Conservation (phyloP, 1,140 invertebrate species). For the Elymnias hypermnestra region DNA sequence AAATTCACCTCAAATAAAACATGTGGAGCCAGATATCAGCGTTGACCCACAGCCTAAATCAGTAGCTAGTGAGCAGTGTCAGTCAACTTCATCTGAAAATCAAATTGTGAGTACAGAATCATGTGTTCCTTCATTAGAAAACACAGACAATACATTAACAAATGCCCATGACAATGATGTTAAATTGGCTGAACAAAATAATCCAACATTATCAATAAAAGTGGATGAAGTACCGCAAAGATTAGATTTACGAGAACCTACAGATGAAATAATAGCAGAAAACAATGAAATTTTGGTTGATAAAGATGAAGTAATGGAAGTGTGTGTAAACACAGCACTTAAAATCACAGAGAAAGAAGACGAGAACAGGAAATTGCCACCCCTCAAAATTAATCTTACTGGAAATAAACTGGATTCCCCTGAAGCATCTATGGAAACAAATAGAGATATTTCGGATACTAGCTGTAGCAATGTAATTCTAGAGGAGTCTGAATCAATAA, state of each 20-base stretch:
- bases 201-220: slow-evolving; percentile 5
- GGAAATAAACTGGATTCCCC: slow-evolving; percentile 19
- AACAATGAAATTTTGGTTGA: slow-evolving; percentile 11
- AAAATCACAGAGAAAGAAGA: slow-evolving; percentile 5
- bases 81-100: slow-evolving; percentile 51
- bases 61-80: slow-evolving; percentile 47
- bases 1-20: slow-evolving; percentile 35
- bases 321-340: slow-evolving; percentile 7
- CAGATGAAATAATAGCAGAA: slow-evolving; percentile 8
- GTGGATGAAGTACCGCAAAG: slow-evolving; percentile 14
- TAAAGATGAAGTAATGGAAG: slow-evolving; percentile 11
- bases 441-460: slow-evolving; percentile 20
- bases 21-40: slow-evolving; percentile 25
- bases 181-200: not conserved
- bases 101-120: slow-evolving; percentile 5
- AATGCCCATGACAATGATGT: not conserved
- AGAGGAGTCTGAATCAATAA: slow-evolving; percentile 26
- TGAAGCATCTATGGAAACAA: slow-evolving; percentile 21
- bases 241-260: not conserved
- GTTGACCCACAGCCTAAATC: slow-evolving; percentile 19
- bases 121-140: not conserved
- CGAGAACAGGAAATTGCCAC: slow-evolving; percentile 15
- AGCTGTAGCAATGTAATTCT: slow-evolving; percentile 6
- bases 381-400: slow-evolving; percentile 18
- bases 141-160: not conserved